Evolutionary conservation across 2,797 vertebrate species (phyloP), one percentile per base, ranked within the genome.

Genomic region (Notoglanidium macrostoma): DNA sequence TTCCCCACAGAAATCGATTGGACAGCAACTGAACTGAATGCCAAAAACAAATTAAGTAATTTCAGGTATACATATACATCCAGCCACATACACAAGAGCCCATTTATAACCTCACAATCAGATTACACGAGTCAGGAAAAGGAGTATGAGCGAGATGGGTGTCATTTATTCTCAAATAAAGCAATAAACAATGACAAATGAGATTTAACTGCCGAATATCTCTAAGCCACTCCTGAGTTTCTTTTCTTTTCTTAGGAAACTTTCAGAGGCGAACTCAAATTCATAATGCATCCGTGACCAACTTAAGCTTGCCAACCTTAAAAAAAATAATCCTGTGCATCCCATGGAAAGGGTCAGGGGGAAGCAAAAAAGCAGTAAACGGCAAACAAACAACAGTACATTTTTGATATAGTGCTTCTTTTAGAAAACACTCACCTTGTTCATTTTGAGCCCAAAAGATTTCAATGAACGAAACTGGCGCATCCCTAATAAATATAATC

Each of bases 21-120:
- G 35, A 57, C 51, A 84, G 73, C 59, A 86, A 86, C 80, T 57
- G 9, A 54, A 63, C 46, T 74, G 54, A 59, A 82, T 35, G 19
- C 19, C 29, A 83, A 1, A 54, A 68, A 83, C 21, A 11, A 82
- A 51, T 51, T 9, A 67, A 67, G 63, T 51, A 51, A 46, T 44
- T 17, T 46, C 26, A 84, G 14, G 14, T n/a, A 44, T 46, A 84
- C 23, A 73, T 49, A 57, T 11, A 73, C 40, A 46, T 40, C 1
- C 44, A 14, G 46, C 7, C 26, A 14, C 78, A 21, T 17, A 19
- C 73, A 44, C 46, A 14, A 8, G 35, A 35, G 15, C n/a, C 63
- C 63, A 68, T 83, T 68, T 83, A 68, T 68, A 83, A 83, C 81
- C 46, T 54, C 46, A 54, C 10, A 83, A 83, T 54, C n/a, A 35